Evolutionary conservation across 2,797 vertebrate genomes (phyloP), one percentile per base, ranked within the genome.

Genomic region (Distichodus sexfasciatus): DNA sequence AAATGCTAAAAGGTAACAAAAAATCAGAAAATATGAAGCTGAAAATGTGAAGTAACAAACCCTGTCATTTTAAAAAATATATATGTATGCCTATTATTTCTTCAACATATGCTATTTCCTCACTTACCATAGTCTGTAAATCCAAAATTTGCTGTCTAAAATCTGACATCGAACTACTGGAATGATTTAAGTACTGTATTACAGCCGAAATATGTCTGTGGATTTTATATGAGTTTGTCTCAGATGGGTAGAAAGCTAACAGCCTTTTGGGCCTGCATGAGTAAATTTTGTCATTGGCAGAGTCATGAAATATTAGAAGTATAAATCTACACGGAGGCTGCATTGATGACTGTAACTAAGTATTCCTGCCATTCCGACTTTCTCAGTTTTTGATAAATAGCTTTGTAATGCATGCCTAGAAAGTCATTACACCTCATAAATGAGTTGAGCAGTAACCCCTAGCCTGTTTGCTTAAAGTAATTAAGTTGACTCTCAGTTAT

Each of bases 391-490:
- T 82, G 81, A 87, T 86, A 51, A 85, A 87, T 83, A 82, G 77
- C 72, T 81, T 68, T 76, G 66, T 79, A 81, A 78, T 66, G 62
- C 72, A 70, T 77, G 70, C 65, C 78, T 76, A 76, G 77, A 86
- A 88, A 82, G 72, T 83, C 84, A 87, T 89, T 85, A 84, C 63
- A 71, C 35, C 58, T 69, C 60, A 79, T 77, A 79, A 84, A 83
- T 78, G 67, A 82, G 72, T 76, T 75, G 71, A 79, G 76, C 63
- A 66, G 61, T 74, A 79, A 74, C 75, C 66, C 60, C 59, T 47
- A 57, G 44, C 75, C 74, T 83, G 79, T 86, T 87, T 81, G 65
- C 81, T 87, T 78, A 76, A 85, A 81, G 76, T 83, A 87, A 87
- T 85, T 87, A 77, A 71, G 77, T 83, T 82, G 41, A 77, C 64